Base-by-base conservation (phyloP, 2,797 vertebrate species). In the Basileuterus tristriatus region DNA sequence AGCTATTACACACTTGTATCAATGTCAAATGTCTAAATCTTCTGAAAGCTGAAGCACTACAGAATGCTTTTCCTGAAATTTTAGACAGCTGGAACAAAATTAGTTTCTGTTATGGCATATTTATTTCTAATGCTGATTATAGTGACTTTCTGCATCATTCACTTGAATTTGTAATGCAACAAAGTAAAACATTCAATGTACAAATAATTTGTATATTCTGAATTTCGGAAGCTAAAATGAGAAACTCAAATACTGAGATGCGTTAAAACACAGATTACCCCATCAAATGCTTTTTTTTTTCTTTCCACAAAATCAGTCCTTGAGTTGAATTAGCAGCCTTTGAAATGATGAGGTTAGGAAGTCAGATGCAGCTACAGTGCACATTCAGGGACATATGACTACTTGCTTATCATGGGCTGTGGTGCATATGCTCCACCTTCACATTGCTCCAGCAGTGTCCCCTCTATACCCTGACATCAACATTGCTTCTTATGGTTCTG, bases 21-120 rank as follows among this genome's bases (percentile, higher is more conserved):
- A 72, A 89, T 87, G 87, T 90, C 94, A 96, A 89, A 70, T 56
- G 46, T 76, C 69, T 94, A 91, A 75, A 87, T 67, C 71, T 78
- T 83, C 89, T 60, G 50, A 89, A 95, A 95, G 74, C 82, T 76
- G 77, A 92, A 83, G 77, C 50, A 34, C 56, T 93, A 58, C 24
- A 76, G 53, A 95, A 79, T 50, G 55, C 83, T 90, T 82, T 87
- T 49, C 27, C 67, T 83, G 65, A 52, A 62, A 86, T 86, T 95
- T 84, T 78, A 91, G 82, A 86, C 83, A 94, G 85, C 82, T 94
- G 82, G 81, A 90, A 91, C 60, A 87, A 86, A 91, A 92, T 70
- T 12, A 11, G 53, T 90, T 94, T 86, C 89, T 94, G 72, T 82
- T 93, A 91, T 49, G 60, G 56, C 83, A 23, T 68, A 87, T 89